These are phyloP conservation scores for Cyrtonyx montezumae DNA, from an alignment of 2,113 vertebrate species.

Conservation along the genomic window DNA sequence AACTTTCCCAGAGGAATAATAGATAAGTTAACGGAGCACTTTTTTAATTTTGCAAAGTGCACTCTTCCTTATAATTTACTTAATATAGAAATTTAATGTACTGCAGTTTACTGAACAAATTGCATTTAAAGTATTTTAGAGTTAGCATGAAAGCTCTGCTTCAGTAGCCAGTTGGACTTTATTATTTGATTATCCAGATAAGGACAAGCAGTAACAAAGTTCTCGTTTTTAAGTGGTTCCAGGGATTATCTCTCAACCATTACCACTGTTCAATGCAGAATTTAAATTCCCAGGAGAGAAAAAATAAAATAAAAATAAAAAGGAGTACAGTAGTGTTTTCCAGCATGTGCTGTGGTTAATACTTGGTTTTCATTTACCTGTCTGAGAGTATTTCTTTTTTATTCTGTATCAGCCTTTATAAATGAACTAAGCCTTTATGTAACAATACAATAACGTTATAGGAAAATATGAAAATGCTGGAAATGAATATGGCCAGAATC, in stretches of 20 bases:
- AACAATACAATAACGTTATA: neutral
- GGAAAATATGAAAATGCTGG: neutral
- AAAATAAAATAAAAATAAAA: neutral
- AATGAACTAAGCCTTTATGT: neutral
- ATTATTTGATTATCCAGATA: slow-evolving; percentile 82
- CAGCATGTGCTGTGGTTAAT: slow-evolving; percentile 44
- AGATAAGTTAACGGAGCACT: slow-evolving; percentile 81
- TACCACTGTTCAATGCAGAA: slow-evolving; percentile 74
- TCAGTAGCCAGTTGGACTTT: slow-evolving; percentile 77
- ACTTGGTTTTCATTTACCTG: neutral
- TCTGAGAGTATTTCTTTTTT: slow-evolving; percentile 15
- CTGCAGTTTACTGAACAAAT: slow-evolving; percentile 84
- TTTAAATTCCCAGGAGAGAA: slow-evolving; percentile 57
- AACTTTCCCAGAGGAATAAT: slow-evolving; percentile 81
- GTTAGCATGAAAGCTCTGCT: slow-evolving; percentile 75
- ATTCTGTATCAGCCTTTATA: slow-evolving; percentile 1
- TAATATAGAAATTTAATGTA: slow-evolving; percentile 85
- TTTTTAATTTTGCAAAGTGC: slow-evolving; percentile 85
- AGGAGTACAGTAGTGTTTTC: slow-evolving; percentile 42
- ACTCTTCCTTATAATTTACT: slow-evolving; percentile 84
- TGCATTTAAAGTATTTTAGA: slow-evolving; percentile 81
- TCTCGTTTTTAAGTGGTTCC: slow-evolving; percentile 74
- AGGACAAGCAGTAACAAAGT: slow-evolving; percentile 75
- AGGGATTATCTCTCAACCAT: slow-evolving; percentile 76
- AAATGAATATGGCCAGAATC: neutral